Conservation (phyloP, 2,113 vertebrate species). For the Microcebus lehilahytsara region DNA sequence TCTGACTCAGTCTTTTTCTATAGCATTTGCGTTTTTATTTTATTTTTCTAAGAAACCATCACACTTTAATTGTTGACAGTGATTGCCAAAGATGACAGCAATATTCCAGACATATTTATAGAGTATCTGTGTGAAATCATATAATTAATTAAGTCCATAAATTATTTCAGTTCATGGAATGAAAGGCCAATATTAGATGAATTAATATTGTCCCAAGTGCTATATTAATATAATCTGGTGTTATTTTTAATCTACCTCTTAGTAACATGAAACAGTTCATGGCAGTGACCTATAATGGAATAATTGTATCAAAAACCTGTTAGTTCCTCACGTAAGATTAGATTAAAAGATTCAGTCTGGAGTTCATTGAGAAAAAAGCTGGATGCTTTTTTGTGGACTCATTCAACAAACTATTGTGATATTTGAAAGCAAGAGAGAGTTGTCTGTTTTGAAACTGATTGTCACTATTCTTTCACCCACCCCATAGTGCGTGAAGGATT, state of each 20-base stretch:
- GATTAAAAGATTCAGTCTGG: neutral
- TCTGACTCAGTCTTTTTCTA: neutral
- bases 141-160: neutral
- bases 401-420: constrained; percentile 17
- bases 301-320: neutral
- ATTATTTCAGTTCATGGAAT: constrained; percentile 21
- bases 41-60: constrained; percentile 41
- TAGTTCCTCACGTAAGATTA: neutral
- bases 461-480: neutral
- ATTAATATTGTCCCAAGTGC: neutral
- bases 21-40: constrained; percentile 20
- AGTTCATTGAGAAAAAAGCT: neutral
- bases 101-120: constrained; percentile 24
- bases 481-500: neutral
- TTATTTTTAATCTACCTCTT: constrained; percentile 43
- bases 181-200: constrained; percentile 5
- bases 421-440: neutral
- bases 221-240: neutral
- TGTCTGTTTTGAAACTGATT: constrained; percentile 20
- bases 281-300: neutral
- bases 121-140: neutral
- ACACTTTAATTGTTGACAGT: constrained; percentile 5
- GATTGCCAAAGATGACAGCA: neutral
- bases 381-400: neutral
- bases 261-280: neutral